Base-by-base conservation (phyloP, 1,140 invertebrate genomes). In the Cherax quadricarinatus region DNA sequence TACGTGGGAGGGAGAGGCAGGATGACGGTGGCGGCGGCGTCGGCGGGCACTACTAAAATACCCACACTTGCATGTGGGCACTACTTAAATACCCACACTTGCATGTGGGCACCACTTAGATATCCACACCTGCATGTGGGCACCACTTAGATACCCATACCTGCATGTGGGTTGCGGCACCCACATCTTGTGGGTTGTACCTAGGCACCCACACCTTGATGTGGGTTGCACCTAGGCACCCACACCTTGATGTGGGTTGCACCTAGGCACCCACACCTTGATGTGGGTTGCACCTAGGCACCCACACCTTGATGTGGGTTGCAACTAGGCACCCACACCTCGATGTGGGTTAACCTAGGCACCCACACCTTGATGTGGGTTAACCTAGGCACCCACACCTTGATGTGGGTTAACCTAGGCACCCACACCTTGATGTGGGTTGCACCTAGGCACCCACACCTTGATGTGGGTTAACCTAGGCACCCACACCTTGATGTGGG, bases 11-110 rank as follows among this genome's bases (percentile, higher is more conserved):
- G 78, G 49, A 30, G 86, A 51, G 70, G 75, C 53, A 18, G 53
- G 86, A 79, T 18, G 57, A 30, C 78, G 86, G 51, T 51, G 30
- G 75, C 86, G 86, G 86, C 75, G 57, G 78, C 86, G 86, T 48
- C 60, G 70, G 86, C 30, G 73, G 78, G 75, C 86, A 53, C 73
- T 75, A 75, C 70, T 30, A 4, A 9, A 75, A 53, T 73, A 9
- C 83, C 83, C 48, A 60, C 83, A 7, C 53, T 57, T 7, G 53
- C 12, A 14, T 57, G 53, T 57, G 53, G 53, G 53, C 53, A 53
- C 73, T 75, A 75, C 70, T 30, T 30, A 9, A 75, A 53, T 73
- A 9, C 83, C 83, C 48, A 60, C 83, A 7, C 53, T 57, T 7
- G 53, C 12, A 14, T 57, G 53, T 57, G 53, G 53, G 53, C 53